A percentile compares a stretch with the other conserved stretches of the same genome.
These are phyloP conservation scores for Petrocephalus microphthalmus DNA, from an alignment of 2,113 vertebrate species.

Conservation along the genomic window DNA sequence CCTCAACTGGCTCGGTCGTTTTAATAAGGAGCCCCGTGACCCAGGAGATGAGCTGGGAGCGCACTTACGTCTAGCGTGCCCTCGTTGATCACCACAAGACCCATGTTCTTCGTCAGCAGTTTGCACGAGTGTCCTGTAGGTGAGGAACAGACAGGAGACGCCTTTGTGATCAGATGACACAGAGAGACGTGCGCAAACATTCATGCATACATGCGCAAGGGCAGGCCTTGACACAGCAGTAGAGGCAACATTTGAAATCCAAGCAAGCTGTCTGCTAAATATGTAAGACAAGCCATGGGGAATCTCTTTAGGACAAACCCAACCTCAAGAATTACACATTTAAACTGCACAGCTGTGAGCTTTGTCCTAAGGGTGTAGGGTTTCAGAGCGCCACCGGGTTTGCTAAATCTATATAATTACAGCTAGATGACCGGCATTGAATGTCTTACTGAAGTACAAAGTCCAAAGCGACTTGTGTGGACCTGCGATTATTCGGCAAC, in stretches of 20 bases:
- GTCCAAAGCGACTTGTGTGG: neutral
- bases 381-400: neutral
- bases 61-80: constrained; percentile 31
- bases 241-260: neutral
- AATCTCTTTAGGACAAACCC: neutral
- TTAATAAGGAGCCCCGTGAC: neutral
- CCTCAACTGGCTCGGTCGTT: neutral
- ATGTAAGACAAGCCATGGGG: neutral
- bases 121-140: constrained; percentile 29
- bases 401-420: constrained; percentile 13
- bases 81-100: constrained; percentile 26
- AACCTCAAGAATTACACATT: neutral
- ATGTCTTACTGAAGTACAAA: neutral
- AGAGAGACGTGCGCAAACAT: neutral
- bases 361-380: constrained; percentile 8
- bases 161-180: neutral
- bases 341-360: neutral
- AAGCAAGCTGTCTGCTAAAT: neutral
- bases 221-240: neutral
- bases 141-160: neutral
- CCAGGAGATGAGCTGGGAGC: neutral
- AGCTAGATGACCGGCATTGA: neutral
- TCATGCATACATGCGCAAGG: neutral
- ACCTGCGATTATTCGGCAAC: neutral
- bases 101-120: constrained; percentile 27